These are phyloP conservation scores for Glossophaga mutica DNA, from an alignment of 2,797 vertebrate species.

Conservation along the genomic window DNA sequence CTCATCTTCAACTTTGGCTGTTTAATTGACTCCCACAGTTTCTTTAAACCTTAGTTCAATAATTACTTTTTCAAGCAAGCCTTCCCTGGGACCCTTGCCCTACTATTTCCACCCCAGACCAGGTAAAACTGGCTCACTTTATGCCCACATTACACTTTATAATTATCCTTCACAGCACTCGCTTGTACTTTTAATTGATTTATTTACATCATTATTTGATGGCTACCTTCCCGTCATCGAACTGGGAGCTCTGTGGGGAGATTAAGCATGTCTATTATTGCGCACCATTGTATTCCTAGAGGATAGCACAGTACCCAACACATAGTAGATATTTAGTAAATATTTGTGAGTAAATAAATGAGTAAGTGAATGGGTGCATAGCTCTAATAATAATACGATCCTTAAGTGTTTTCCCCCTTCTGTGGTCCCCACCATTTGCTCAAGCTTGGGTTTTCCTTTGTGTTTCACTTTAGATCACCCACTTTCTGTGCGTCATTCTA, in stretches of 20 bases:
- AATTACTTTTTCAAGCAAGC: constrained; percentile 12
- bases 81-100: neutral
- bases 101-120: neutral
- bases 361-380: neutral
- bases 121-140: neutral
- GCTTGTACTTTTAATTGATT: constrained; percentile 31
- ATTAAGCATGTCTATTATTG: neutral
- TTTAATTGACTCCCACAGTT: neutral
- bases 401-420: neutral
- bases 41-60: neutral
- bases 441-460: neutral
- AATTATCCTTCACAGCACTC: constrained; percentile 31
- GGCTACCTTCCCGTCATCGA: neutral
- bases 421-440: neutral
- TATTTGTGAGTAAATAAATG: neutral
- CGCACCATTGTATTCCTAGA: neutral
- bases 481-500: neutral
- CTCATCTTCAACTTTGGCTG: neutral
- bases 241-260: neutral
- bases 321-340: neutral
- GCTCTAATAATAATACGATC: neutral
- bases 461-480: neutral
- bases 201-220: constrained; percentile 28
- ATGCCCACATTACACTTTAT: neutral
- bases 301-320: neutral